Percentiles rank a stretch among this genome's conserved stretches.
Conservation (phyloP, 2,113 vertebrate species). For the Acanthochromis polyacanthus region DNA sequence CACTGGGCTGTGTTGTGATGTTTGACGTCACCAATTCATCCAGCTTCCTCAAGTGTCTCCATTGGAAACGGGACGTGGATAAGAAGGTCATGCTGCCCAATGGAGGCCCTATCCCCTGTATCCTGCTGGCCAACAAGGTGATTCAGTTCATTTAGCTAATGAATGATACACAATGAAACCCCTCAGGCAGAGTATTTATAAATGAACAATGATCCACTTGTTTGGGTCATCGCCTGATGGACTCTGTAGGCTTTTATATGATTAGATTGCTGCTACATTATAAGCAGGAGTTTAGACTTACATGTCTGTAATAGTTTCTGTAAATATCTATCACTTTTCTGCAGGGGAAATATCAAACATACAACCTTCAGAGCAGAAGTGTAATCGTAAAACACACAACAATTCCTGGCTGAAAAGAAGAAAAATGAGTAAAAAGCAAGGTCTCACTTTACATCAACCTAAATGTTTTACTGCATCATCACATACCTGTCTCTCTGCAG, state of each 20-base stretch:
- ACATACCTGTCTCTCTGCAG: conserved; percentile 67
- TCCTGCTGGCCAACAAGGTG: conserved; percentile 94
- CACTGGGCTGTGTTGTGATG: conserved; percentile 88
- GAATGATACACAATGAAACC: conserved; percentile 3
- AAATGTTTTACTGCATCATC: background rate
- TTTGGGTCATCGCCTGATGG: background rate
- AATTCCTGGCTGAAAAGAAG: too few species aligned
- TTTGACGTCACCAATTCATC: conserved; percentile 89
- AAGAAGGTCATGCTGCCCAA: conserved; percentile 84
- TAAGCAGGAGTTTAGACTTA: too few species aligned
- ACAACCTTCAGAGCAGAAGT: too few species aligned
- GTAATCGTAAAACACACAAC: too few species aligned
- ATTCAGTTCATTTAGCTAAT: conserved; percentile 4
- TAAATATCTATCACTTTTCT: too few species aligned
- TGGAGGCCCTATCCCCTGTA: conserved; percentile 86
- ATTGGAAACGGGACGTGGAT: conserved; percentile 92
- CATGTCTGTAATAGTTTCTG: too few species aligned
- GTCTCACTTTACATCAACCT: background rate
- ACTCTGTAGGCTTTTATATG: background rate
- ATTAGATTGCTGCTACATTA: too few species aligned
- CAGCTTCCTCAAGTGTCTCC: conserved; percentile 88
- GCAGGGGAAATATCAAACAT: too few species aligned
- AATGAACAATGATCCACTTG: background rate
- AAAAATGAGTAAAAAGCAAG: too few species aligned
- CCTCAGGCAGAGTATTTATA: background rate